Conservation (phyloP, 2,888 invertebrate species). For the Coelinius sp. region DNA sequence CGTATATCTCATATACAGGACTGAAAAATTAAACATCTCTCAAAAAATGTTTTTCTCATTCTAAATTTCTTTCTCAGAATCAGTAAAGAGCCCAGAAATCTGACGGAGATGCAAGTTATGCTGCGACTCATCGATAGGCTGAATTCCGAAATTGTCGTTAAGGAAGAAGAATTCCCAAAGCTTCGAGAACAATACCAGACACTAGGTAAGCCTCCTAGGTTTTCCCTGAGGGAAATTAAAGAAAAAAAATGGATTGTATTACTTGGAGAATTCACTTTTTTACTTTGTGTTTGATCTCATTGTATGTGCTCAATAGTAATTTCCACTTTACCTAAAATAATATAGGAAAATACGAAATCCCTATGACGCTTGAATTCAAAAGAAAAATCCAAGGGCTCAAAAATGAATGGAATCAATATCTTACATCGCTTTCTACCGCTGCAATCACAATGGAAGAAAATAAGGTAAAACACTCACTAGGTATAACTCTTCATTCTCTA, state of each 20-base stretch:
- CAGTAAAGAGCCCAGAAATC: slow-evolving; percentile 79
- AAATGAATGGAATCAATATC: slow-evolving; percentile 80
- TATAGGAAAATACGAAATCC: slow-evolving; percentile 80
- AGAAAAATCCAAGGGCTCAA: slow-evolving; percentile 75
- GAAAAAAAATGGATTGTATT: slow-evolving; percentile 22
- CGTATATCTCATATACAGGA: no score
- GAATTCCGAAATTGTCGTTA: slow-evolving; percentile 75
- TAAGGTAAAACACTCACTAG: slow-evolving; percentile 71
- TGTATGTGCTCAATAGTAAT: no score
- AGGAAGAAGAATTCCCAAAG: slow-evolving; percentile 81
- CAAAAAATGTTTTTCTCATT: no score
- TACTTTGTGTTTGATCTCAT: no score
- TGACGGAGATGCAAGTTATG: slow-evolving; percentile 81
- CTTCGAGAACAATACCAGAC: slow-evolving; percentile 83
- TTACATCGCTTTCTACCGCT: slow-evolving; percentile 78
- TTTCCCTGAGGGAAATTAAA: slow-evolving; percentile 25
- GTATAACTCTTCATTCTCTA: neutral
- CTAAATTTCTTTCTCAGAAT: slow-evolving; percentile 69
- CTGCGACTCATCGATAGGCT: slow-evolving; percentile 80
- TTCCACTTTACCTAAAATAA: slow-evolving; percentile 1
- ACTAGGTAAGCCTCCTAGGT: slow-evolving; percentile 77
- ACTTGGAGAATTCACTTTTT: slow-evolving; percentile 26
- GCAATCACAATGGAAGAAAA: slow-evolving; percentile 82
- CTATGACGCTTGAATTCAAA: slow-evolving; percentile 76
- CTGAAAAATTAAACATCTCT: no score